phyloP scores from a whole-genome alignment of 92 coral and sea anemone genomes.

The Porites lobata region DNA sequence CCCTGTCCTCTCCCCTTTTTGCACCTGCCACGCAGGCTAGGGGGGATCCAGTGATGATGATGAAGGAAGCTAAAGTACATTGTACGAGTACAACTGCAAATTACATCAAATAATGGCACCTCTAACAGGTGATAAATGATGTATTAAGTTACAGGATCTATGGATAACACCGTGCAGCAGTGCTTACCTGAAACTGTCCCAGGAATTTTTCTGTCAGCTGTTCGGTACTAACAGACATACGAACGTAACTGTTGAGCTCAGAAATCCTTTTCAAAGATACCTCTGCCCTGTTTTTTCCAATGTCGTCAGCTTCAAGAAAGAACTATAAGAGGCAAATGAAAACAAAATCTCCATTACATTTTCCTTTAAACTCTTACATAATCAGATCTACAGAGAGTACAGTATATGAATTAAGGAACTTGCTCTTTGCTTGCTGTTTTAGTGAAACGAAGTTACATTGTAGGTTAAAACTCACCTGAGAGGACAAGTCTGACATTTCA shows the following conservation, averaged over 20 bases:
- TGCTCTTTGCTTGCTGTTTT: not conserved
- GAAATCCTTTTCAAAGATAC: conserved; percentile 88
- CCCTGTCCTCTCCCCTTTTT: not conserved
- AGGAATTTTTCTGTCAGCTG: conserved; percentile 86
- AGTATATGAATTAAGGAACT: too few species aligned
- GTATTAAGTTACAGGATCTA: too few species aligned
- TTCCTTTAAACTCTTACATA: too few species aligned
- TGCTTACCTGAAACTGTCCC: conserved; percentile 85
- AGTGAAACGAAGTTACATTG: not conserved
- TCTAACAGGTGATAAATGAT: too few species aligned
- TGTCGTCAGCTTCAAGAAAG: conserved; percentile 81
- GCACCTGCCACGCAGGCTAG: too few species aligned
- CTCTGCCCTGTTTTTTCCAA: conserved; percentile 96
- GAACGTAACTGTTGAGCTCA: conserved; percentile 95
- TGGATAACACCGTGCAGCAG: too few species aligned
- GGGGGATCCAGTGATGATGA: too few species aligned
- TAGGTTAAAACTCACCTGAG: conserved; percentile 76
- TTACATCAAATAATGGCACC: too few species aligned
- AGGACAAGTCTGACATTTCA: conserved; percentile 82
- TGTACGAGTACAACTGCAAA: too few species aligned
- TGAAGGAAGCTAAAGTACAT: not conserved
- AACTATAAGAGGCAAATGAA: conserved; percentile 60
- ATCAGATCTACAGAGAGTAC: too few species aligned
- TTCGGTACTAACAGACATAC: conserved; percentile 80
- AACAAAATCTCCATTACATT: not conserved